Evolutionary conservation across 2,888 invertebrate genomes (phyloP).

Genomic region (Aleiodes testaceus): DNA sequence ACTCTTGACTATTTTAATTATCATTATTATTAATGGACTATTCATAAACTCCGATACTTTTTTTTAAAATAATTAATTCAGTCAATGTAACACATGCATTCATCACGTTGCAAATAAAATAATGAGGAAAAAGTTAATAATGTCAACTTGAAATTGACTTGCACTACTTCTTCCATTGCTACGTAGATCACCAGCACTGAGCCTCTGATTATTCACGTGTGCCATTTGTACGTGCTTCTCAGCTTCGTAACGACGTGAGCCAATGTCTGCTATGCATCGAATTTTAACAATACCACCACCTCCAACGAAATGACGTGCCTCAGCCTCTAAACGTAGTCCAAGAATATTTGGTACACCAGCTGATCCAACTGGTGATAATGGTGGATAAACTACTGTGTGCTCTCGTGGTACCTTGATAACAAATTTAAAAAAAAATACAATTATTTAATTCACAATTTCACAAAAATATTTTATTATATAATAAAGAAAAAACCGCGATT

Average conservation of each 20-base stretch:
- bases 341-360: constrained; percentile 56
- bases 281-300: constrained; percentile 55
- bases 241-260: constrained; percentile 52
- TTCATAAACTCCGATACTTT: constrained; percentile 16
- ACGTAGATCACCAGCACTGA: constrained; percentile 60
- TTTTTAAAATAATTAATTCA: not conserved
- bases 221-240: constrained; percentile 56
- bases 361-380: constrained; percentile 42
- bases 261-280: constrained; percentile 62
- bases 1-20: not conserved
- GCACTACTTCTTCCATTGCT: constrained; percentile 41
- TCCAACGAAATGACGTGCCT: constrained; percentile 56
- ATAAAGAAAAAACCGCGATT: constrained; percentile 9
- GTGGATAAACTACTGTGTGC: constrained; percentile 55
- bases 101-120: constrained; percentile 38
- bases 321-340: constrained; percentile 62
- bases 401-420: constrained; percentile 59
- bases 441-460: too few relatives aligned
- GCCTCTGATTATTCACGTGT: constrained; percentile 62
- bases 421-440: constrained; percentile 20
- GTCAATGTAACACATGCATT: not conserved
- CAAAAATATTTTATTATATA: too few relatives aligned
- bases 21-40: constrained; percentile 21
- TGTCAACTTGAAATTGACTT: constrained; percentile 7
- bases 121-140: constrained; percentile 9